Conservation (phyloP, 2,888 invertebrate species). For the Drosophila pseudotakahashii region DNA sequence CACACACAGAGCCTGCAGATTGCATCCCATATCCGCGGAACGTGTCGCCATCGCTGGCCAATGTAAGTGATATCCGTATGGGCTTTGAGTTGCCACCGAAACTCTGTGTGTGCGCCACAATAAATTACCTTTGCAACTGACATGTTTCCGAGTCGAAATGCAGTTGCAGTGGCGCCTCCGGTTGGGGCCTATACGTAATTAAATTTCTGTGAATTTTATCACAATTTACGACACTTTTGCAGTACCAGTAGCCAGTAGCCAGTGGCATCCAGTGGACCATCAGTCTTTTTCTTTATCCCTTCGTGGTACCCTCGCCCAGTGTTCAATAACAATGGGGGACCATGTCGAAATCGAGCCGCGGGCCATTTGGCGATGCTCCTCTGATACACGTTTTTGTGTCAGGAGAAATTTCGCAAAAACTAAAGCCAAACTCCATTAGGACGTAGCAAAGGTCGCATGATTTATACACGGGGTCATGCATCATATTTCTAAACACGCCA, state of each 20-base stretch:
- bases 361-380: conserved; percentile 50
- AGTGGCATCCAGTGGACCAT: not conserved
- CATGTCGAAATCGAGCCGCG: conserved; percentile 63
- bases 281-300: conserved; percentile 24
- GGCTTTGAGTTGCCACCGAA: conserved; percentile 44
- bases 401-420: conserved; percentile 61
- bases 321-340: conserved; percentile 54
- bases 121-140: conserved; percentile 50
- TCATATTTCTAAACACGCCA: conserved; percentile 47
- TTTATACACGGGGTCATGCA: conserved; percentile 68
- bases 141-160: conserved; percentile 47
- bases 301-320: conserved; percentile 13
- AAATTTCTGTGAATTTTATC: conserved; percentile 70
- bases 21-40: conserved; percentile 24
- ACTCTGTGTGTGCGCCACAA: conserved; percentile 20
- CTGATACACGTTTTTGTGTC: conserved; percentile 34
- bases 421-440: conserved; percentile 63
- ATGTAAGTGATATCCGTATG: conserved; percentile 68
- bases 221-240: conserved; percentile 61
- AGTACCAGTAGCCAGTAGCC: not conserved
- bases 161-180: conserved; percentile 39
- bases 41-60: conserved; percentile 48
- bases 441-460: conserved; percentile 57
- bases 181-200: conserved; percentile 56
- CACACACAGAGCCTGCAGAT: conserved; percentile 14